Evolutionary conservation across 2,888 invertebrate genomes (phyloP), one percentile per base, ranked within the genome.

Genomic region (Trichopoda pennipes): DNA sequence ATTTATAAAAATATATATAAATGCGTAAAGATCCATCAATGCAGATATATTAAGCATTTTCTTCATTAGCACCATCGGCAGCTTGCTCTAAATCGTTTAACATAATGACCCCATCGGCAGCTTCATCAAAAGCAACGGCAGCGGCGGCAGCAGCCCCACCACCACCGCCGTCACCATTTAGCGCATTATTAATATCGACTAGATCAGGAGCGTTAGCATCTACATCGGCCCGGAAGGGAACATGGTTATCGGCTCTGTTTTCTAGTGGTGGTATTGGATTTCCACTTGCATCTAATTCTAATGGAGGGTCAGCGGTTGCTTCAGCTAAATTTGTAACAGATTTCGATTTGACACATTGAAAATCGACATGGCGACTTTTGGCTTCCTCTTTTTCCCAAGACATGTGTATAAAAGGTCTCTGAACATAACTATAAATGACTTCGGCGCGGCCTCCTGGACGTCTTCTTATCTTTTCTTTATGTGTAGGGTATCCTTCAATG

Each of bases 301-400:
- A 84, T 1, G 94, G 95, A 0, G 97, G 97, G 91, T 98, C 98
- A 0, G 98, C 98, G 0, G 97, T 97, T 0, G 98, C 98, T 87
- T 98, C 98, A 0, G 98, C 98, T 83, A 99, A 92, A 92, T 99
- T 99, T 12, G 98, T 99, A 35, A 99, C 98, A 0, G 98, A 98
- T 90, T 99, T 99, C 3, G 98, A 98, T 91, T 98, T 99, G 73
- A 99, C 98, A 90, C 99, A 99, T 92, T 99, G 97, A 89, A 99
- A 99, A 91, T 99, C 99, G 0, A 99, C 99, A 90, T 99, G 99
- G 0, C 99, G 94, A 88, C 98, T 98, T 89, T 99, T 98, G 0
- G 99, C 99, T 88, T 99, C 99, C 89, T 99, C 99, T 88, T 99
- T 99, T 90, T 99, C 99, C 99, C 99, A 99, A 0, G 91, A 91